These are phyloP conservation scores for Paedocypris sp. DNA, from an alignment of 2,113 vertebrate genomes.

Conservation along the genomic window DNA sequence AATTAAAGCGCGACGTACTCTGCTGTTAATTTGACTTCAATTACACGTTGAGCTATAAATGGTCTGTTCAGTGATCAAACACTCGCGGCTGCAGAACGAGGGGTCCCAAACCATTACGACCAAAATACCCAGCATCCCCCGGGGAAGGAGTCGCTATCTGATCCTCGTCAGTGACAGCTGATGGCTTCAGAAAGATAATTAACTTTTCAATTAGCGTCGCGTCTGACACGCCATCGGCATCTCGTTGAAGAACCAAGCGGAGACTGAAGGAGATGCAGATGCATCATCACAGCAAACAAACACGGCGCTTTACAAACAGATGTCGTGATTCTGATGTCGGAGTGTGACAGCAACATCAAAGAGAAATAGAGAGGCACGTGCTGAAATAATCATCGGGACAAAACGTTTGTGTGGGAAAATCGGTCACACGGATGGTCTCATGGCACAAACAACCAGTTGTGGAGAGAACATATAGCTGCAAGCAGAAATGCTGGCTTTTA, in stretches of 20 bases:
- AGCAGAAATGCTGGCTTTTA: no score
- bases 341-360: constrained; percentile 2
- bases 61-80: constrained; percentile 86
- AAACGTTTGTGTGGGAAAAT: neutral
- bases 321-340: constrained; percentile 10
- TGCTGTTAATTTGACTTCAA: constrained; percentile 92
- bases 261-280: constrained; percentile 33
- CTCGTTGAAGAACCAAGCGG: constrained; percentile 44
- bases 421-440: neutral
- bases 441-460: no score
- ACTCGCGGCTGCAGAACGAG: constrained; percentile 76
- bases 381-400: neutral
- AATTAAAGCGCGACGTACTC: constrained; percentile 88
- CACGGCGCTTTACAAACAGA: constrained; percentile 11
- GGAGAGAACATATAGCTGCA: neutral
- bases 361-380: neutral
- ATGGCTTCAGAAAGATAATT: constrained; percentile 97
- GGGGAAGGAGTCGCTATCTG: constrained; percentile 70
- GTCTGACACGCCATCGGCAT: constrained; percentile 70
- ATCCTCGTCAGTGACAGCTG: constrained; percentile 88
- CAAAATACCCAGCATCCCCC: constrained; percentile 74
- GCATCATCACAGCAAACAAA: constrained; percentile 12
- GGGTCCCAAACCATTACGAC: constrained; percentile 77
- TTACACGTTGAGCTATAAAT: constrained; percentile 96
- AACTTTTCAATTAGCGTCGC: constrained; percentile 91